A percentile compares a stretch with the other conserved stretches of the same genome.
Conservation (phyloP, 2,797 vertebrate genomes). For the Microctenopoma steveboyesi region DNA sequence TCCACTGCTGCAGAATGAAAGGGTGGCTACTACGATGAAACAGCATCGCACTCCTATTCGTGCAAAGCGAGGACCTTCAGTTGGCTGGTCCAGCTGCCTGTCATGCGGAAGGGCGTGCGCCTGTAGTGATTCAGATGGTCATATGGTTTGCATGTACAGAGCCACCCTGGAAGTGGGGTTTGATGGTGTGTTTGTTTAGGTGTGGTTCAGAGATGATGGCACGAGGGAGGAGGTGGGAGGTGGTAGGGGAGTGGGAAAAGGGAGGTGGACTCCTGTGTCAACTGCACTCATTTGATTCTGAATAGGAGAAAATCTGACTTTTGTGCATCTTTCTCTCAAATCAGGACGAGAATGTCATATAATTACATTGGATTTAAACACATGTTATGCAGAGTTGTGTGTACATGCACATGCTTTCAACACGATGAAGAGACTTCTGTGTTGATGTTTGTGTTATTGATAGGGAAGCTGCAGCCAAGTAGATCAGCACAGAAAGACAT, state of each 20-base stretch:
- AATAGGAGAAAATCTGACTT: neutral
- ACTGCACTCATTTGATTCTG: neutral
- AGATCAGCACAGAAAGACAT: slow-evolving; percentile 5
- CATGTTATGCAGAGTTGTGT: neutral
- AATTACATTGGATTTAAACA: neutral
- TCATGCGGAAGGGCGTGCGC: slow-evolving; percentile 35
- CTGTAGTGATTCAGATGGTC: slow-evolving; percentile 21
- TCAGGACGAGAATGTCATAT: neutral
- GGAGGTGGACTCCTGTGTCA: neutral
- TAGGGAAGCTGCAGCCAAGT: neutral
- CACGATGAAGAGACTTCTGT: neutral
- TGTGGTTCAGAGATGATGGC: slow-evolving; percentile 55
- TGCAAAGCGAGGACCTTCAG: slow-evolving; percentile 25
- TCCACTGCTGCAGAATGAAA: slow-evolving; percentile 58
- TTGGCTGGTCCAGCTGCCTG: slow-evolving; percentile 47
- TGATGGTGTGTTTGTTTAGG: slow-evolving; percentile 54
- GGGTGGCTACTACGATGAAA: slow-evolving; percentile 54
- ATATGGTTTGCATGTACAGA: slow-evolving; percentile 36
- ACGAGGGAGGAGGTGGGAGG: neutral
- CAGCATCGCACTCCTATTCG: slow-evolving; percentile 58
- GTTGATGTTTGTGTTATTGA: neutral
- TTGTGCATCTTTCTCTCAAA: neutral
- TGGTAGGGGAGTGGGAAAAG: neutral
- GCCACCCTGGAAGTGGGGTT: slow-evolving; percentile 27
- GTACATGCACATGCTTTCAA: neutral